Conservation (phyloP, 1,140 invertebrate species). For the Druon quercuslanigerum region DNA sequence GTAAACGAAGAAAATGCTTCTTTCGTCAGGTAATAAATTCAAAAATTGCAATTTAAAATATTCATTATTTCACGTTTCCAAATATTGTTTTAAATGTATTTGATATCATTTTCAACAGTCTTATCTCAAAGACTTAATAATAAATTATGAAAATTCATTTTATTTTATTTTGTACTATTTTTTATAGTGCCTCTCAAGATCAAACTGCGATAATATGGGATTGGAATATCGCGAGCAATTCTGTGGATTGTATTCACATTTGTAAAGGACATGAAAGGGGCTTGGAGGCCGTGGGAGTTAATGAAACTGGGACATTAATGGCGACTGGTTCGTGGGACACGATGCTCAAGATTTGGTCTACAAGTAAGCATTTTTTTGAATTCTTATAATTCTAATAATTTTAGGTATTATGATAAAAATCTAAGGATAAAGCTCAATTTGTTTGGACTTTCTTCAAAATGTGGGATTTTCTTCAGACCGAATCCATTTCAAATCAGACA, state of each 20-base stretch:
- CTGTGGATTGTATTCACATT: constrained; percentile 86
- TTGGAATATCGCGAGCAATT: constrained; percentile 86
- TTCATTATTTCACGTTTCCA: constrained; percentile 15
- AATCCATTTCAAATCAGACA: too few species aligned
- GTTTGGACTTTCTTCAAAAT: too few species aligned
- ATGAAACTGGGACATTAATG: constrained; percentile 80
- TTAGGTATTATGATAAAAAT: too few species aligned
- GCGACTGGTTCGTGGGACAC: constrained; percentile 96
- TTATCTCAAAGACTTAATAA: too few species aligned
- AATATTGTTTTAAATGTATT: too few species aligned
- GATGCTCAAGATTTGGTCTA: constrained; percentile 86
- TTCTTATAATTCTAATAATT: constrained; percentile 27
- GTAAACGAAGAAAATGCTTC: constrained; percentile 79
- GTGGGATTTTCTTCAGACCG: too few species aligned
- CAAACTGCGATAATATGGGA: constrained; percentile 94
- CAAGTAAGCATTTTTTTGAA: constrained; percentile 74
- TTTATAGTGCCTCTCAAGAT: constrained; percentile 89
- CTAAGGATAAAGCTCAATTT: too few species aligned
- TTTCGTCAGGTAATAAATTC: constrained; percentile 82
- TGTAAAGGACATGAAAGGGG: constrained; percentile 93
- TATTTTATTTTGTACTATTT: too few species aligned
- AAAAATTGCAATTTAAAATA: constrained; percentile 36
- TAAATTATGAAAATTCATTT: too few species aligned
- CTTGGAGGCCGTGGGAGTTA: constrained; percentile 89
- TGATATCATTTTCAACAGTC: too few species aligned